A percentile compares a stretch with the other conserved stretches of the same genome.
Conservation (phyloP, 2,888 invertebrate species). For the Polyommatus iphigenia region DNA sequence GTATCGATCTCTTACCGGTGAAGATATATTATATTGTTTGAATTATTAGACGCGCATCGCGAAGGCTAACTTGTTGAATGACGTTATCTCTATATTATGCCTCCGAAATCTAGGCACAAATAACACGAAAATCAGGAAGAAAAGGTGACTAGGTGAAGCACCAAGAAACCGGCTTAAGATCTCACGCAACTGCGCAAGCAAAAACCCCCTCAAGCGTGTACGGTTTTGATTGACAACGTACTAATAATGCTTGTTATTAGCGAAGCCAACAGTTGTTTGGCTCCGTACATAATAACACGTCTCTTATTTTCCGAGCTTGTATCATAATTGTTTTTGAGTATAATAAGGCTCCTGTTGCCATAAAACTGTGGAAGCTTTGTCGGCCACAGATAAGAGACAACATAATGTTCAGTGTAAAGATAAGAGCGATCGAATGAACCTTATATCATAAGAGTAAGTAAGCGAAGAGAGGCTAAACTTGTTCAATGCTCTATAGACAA, state of each 20-base stretch:
- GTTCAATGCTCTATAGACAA: neutral
- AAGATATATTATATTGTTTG: neutral
- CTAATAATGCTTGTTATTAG: conserved; percentile 19
- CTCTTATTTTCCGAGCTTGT: conserved; percentile 21
- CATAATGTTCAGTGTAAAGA: conserved; percentile 24
- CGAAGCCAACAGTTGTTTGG: neutral
- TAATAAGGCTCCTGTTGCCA: conserved; percentile 22
- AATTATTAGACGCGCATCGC: neutral
- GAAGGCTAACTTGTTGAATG: neutral
- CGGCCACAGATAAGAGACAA: conserved; percentile 26
- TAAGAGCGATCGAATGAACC: conserved; percentile 29
- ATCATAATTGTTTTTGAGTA: conserved; percentile 17
- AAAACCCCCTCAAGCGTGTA: conserved; percentile 11
- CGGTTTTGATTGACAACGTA: conserved; percentile 19
- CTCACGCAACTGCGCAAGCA: conserved; percentile 11
- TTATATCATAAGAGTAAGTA: conserved; percentile 15
- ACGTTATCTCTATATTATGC: neutral
- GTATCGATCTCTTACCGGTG: neutral
- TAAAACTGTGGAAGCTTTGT: conserved; percentile 27
- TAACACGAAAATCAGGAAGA: conserved; percentile 18
- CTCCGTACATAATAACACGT: conserved; percentile 7
- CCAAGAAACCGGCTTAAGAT: conserved; percentile 18
- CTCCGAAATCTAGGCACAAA: conserved; percentile 35
- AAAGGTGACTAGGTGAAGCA: conserved; percentile 12
- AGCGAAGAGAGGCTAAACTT: neutral